phyloP scores from a whole-genome alignment of 2,888 invertebrate species.

The Arge pagana region DNA sequence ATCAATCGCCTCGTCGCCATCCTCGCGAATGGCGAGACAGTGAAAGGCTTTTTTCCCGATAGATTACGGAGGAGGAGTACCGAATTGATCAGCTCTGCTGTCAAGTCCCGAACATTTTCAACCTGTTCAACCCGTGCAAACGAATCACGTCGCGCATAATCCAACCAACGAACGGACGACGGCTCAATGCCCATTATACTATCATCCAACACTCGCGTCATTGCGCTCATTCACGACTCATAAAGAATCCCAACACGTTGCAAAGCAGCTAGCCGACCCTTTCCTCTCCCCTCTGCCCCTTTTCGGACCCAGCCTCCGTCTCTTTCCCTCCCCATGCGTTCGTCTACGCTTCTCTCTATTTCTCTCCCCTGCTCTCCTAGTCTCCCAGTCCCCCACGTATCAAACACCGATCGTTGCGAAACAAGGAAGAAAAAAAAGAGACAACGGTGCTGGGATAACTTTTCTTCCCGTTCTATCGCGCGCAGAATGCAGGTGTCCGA shows the following conservation, averaged over 20 bases:
- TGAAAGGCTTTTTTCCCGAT: slow-evolving; percentile 1
- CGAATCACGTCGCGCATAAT: slow-evolving; percentile 37
- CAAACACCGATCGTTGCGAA: no score
- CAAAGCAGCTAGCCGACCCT: slow-evolving; percentile 7
- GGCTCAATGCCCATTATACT: slow-evolving; percentile 40
- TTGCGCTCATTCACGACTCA: slow-evolving; percentile 19
- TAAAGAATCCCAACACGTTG: slow-evolving; percentile 12
- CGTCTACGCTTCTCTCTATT: no score
- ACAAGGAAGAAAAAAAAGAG: no score
- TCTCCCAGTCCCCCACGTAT: no score
- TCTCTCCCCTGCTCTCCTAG: no score
- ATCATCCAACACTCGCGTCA: slow-evolving; percentile 19
- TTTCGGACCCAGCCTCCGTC: not conserved
- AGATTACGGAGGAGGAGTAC: not conserved
- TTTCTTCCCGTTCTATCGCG: no score
- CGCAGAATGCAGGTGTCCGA: no score
- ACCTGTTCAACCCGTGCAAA: slow-evolving; percentile 32
- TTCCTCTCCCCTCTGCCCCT: not conserved
- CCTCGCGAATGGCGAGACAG: slow-evolving; percentile 1
- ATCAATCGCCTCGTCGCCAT: slow-evolving; percentile 12
- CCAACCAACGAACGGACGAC: slow-evolving; percentile 25
- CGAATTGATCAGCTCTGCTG: not conserved
- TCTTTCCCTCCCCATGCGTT: slow-evolving; percentile 16
- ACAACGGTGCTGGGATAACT: no score
- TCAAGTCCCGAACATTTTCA: not conserved